A percentile compares a stretch with the other conserved stretches of the same genome.
phyloP scores from a whole-genome alignment of 2,888 invertebrate genomes.

The Phytoseiulus persimilis region DNA sequence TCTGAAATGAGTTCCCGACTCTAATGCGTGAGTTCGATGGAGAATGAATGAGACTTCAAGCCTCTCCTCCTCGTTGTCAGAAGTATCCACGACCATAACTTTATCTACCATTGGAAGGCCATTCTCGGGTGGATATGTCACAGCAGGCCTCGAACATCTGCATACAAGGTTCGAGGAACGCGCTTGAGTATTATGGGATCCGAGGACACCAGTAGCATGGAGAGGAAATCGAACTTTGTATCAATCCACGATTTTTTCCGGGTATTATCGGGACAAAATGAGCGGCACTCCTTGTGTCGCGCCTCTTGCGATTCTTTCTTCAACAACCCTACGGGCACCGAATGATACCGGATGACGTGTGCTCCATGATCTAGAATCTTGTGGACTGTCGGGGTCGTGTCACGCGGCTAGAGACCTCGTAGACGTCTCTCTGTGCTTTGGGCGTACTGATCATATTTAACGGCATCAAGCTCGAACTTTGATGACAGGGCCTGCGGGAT shows the following conservation, averaged over 20 bases:
- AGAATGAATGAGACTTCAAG: too few species aligned
- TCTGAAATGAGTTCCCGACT: too few species aligned
- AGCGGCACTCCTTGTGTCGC: not conserved
- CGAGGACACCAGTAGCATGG: not conserved
- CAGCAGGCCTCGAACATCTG: too few species aligned
- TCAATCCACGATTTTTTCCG: not conserved
- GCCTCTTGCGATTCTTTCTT: constrained; percentile 29
- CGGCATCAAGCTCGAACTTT: constrained; percentile 14
- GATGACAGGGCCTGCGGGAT: constrained; percentile 32
- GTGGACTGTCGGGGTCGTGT: constrained; percentile 42
- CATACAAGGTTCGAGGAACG: too few species aligned
- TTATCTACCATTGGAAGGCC: too few species aligned
- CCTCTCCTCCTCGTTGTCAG: too few species aligned
- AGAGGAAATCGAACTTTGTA: not conserved
- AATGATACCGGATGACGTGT: constrained; percentile 15
- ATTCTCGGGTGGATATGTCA: too few species aligned
- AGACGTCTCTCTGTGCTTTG: constrained; percentile 40
- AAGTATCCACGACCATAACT: too few species aligned
- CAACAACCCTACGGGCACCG: constrained; percentile 38
- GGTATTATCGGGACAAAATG: not conserved
- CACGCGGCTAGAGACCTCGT: constrained; percentile 39
- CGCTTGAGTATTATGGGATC: not conserved
- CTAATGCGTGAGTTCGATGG: too few species aligned
- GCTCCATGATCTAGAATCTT: constrained; percentile 40
- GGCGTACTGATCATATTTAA: constrained; percentile 39